These are phyloP conservation scores for Bothrops jararaca DNA, from an alignment of 2,113 vertebrate genomes.

Conservation along the genomic window DNA sequence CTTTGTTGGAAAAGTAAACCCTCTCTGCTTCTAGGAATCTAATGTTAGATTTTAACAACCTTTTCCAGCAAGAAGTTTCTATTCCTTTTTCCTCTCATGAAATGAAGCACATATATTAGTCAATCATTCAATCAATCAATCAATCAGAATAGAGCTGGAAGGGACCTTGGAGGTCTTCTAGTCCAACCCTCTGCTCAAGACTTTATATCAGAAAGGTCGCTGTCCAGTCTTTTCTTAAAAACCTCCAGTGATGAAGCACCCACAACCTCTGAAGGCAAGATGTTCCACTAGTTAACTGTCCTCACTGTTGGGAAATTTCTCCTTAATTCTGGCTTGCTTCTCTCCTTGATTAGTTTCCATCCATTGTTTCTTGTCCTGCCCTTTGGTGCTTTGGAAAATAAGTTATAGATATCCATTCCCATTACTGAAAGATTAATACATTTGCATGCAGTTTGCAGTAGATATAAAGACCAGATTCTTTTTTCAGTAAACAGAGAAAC, in stretches of 20 bases:
- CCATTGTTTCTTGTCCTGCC: no score
- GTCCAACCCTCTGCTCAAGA: no score
- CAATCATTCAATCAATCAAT: not conserved
- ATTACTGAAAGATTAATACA: not conserved
- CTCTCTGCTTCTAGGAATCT: not conserved
- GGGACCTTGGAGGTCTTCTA: not conserved
- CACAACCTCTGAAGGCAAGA: no score
- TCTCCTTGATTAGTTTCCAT: no score
- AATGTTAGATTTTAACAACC: not conserved
- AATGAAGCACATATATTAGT: not conserved
- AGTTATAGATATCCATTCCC: not conserved
- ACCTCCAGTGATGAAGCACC: no score
- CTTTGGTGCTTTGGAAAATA: no score
- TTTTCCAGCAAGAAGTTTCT: not conserved
- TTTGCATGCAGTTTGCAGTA: not conserved
- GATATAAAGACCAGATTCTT: no score
- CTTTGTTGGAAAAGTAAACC: not conserved
- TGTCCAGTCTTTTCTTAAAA: no score
- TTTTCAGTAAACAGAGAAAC: not conserved
- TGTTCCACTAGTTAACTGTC: no score
- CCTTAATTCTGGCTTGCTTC: no score
- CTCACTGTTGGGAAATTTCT: no score
- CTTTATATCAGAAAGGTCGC: no score
- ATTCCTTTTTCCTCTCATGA: not conserved
- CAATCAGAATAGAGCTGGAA: not conserved